Conservation (phyloP, 2,113 vertebrate genomes). For the Jaculus jaculus region DNA sequence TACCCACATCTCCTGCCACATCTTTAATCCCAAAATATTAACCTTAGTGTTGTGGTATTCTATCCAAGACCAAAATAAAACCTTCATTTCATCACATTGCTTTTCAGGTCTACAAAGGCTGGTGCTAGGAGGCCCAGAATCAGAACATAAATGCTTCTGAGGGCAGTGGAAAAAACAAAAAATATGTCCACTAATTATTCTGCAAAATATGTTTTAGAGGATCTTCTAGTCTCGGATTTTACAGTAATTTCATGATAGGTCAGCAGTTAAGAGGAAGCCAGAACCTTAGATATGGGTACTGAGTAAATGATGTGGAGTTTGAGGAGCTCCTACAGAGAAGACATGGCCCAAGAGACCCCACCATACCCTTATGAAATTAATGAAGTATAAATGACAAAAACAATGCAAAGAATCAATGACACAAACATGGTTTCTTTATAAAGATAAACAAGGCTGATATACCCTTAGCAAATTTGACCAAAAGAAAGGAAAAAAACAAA, state of each 20-base stretch:
- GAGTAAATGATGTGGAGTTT: neutral
- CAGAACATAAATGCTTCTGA: slow-evolving; percentile 10
- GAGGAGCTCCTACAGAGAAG: neutral
- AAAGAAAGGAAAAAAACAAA: no score
- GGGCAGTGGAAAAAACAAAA: neutral
- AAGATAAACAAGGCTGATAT: no score
- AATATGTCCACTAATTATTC: neutral
- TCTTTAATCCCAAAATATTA: slow-evolving; percentile 4
- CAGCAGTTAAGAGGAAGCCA: slow-evolving; percentile 2
- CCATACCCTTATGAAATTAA: no score
- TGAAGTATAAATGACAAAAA: no score
- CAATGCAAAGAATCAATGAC: no score
- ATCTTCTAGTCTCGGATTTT: neutral
- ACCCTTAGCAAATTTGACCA: no score
- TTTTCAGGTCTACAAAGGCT: neutral
- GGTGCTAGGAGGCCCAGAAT: neutral
- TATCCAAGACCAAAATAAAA: neutral
- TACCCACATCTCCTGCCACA: neutral
- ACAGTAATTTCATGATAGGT: neutral
- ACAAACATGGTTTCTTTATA: no score
- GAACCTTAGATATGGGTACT: neutral
- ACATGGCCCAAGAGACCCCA: neutral
- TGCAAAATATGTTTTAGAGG: slow-evolving; percentile 33
- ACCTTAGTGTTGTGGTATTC: neutral
- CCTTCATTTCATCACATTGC: neutral